Percentiles rank a stretch among this genome's conserved stretches.
Evolutionary conservation across 2,797 vertebrate genomes (phyloP).

Genomic region (Amphiprion clarkii): DNA sequence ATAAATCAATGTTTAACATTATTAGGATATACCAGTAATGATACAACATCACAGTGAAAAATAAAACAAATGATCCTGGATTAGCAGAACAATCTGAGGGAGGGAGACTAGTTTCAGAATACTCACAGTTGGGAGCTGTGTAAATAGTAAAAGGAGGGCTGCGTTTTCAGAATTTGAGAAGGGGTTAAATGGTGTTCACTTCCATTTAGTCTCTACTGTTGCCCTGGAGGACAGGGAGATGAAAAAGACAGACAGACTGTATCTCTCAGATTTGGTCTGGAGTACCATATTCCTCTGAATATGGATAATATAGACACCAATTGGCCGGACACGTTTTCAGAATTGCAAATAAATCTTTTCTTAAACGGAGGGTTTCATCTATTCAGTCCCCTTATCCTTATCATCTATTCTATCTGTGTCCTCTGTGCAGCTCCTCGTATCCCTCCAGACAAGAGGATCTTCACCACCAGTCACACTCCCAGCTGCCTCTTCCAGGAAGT

Average conservation of each 20-base stretch:
- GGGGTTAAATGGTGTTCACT: not conserved
- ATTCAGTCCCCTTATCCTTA: not conserved
- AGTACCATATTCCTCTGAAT: conserved; percentile 25
- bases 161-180: no score
- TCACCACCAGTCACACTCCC: conserved; percentile 95
- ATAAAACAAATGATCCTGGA: not conserved
- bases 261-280: not conserved
- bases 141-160: not conserved
- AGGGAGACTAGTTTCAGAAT: not conserved
- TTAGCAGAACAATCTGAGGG: not conserved
- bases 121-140: not conserved
- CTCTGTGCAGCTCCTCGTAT: conserved; percentile 90
- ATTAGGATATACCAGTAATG: not conserved
- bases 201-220: not conserved
- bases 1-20: no score
- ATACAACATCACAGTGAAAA: not conserved
- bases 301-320: conserved; percentile 14
- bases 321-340: not conserved
- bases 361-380: not conserved
- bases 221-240: not conserved
- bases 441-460: conserved; percentile 93
- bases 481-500: conserved; percentile 96
- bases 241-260: not conserved
- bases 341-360: conserved; percentile 3
- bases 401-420: conserved; percentile 25